phyloP scores from a whole-genome alignment of 2,797 vertebrate genomes.

The Selene dorsalis region DNA sequence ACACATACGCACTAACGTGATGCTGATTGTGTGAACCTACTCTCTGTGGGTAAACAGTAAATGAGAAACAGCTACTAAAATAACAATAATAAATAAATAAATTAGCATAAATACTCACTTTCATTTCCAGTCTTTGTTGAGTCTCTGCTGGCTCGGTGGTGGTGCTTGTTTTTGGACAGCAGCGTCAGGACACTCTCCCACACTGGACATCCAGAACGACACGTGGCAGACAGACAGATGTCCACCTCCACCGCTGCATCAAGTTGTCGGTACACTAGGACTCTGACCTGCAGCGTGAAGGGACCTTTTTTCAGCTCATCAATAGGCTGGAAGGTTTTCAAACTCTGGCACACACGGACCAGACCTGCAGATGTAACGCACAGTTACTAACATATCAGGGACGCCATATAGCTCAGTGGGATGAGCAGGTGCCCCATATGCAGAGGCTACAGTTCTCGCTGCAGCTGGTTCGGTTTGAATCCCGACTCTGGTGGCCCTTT shows the following conservation, averaged over 20 bases:
- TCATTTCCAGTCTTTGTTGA: neutral
- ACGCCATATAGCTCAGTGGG: too few relatives aligned
- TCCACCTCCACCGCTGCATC: slow-evolving; percentile 79
- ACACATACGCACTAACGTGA: neutral
- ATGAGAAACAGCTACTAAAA: rapidly evolving
- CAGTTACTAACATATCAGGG: neutral
- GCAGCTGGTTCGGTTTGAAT: too few relatives aligned
- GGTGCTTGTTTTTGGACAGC: slow-evolving; percentile 60
- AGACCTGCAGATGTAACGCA: slow-evolving; percentile 64
- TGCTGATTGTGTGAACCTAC: too few relatives aligned
- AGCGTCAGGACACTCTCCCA: slow-evolving; percentile 82
- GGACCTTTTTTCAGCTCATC: slow-evolving; percentile 82
- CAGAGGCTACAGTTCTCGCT: too few relatives aligned
- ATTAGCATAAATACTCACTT: slow-evolving; percentile 19
- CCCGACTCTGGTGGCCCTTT: too few relatives aligned
- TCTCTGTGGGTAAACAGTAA: neutral
- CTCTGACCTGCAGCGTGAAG: slow-evolving; percentile 72
- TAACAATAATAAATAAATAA: neutral
- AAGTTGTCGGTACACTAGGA: slow-evolving; percentile 65
- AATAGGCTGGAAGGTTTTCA: slow-evolving; percentile 73
- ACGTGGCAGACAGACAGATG: slow-evolving; percentile 68
- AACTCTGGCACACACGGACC: slow-evolving; percentile 64
- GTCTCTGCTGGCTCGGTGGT: slow-evolving; percentile 14
- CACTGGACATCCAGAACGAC: slow-evolving; percentile 45
- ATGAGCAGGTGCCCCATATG: too few relatives aligned